phyloP scores from a whole-genome alignment of 2,113 vertebrate species.

The Peucedramus taeniatus region DNA sequence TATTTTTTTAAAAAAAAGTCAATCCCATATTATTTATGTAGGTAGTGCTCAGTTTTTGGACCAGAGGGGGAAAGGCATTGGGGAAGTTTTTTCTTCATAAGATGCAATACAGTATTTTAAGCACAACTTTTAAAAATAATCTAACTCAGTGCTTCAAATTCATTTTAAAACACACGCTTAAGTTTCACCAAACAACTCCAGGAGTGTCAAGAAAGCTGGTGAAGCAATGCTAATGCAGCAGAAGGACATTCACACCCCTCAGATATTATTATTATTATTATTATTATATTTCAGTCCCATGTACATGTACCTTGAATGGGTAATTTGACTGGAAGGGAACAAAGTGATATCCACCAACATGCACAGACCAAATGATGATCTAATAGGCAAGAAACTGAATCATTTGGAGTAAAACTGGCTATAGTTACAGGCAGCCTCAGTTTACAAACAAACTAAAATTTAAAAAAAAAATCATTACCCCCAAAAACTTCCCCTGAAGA shows the following conservation, averaged over 20 bases:
- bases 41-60: constrained; percentile 57
- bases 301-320: constrained; percentile 9
- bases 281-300: neutral
- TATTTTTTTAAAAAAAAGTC: neutral
- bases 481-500: neutral
- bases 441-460: neutral
- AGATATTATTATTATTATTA: neutral
- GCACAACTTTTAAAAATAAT: constrained; percentile 1
- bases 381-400: neutral
- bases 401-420: neutral
- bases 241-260: constrained; percentile 2
- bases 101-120: constrained; percentile 47
- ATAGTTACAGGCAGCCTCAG: constrained; percentile 16
- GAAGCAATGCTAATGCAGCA: neutral
- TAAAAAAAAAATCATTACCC: neutral
- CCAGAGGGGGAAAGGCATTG: constrained; percentile 1
- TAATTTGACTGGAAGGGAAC: neutral
- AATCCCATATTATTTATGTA: constrained; percentile 38
- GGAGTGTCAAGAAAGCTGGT: constrained; percentile 39
- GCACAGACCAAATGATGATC: neutral
- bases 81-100: constrained; percentile 19
- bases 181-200: constrained; percentile 11
- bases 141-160: constrained; percentile 53
- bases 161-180: neutral
- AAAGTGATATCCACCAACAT: neutral